A percentile compares a stretch with the other conserved stretches of the same genome.
phyloP scores from a whole-genome alignment of 1,140 invertebrate species.

The Vollenhovia emeryi region DNA sequence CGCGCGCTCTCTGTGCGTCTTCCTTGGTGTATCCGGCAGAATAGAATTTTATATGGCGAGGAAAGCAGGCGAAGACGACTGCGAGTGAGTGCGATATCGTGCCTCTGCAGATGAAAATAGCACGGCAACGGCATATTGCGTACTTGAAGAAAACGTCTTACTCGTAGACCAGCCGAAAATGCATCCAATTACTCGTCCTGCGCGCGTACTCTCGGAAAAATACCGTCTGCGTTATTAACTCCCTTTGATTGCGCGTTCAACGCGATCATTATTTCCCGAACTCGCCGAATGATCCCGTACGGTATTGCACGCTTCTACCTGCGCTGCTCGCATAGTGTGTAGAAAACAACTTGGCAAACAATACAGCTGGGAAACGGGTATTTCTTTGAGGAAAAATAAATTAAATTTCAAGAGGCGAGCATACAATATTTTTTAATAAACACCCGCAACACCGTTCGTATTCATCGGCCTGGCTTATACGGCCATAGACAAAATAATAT shows the following conservation, averaged over 20 bases:
- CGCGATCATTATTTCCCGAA: background rate
- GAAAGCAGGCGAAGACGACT: conserved; percentile 33
- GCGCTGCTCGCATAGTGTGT: background rate
- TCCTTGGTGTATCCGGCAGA: conserved; percentile 50
- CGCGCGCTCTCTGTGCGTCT: conserved; percentile 56
- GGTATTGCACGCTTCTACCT: background rate
- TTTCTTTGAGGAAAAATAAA: background rate
- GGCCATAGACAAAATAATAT: no score
- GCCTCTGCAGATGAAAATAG: conserved; percentile 59
- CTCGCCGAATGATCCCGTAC: background rate
- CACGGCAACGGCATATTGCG: conserved; percentile 40
- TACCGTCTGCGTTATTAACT: background rate
- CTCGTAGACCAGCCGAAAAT: conserved; percentile 3
- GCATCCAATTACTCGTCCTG: conserved; percentile 12
- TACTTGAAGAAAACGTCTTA: conserved; percentile 43
- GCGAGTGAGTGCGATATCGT: conserved; percentile 34
- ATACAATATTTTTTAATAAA: background rate
- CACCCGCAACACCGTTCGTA: background rate
- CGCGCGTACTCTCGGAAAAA: background rate
- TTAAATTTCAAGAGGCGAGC: background rate
- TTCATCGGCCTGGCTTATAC: background rate
- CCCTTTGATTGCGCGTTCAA: background rate
- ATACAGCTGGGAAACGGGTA: background rate
- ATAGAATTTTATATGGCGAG: conserved; percentile 57
- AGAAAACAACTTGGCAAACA: background rate